Evolutionary conservation across 2,888 invertebrate genomes (phyloP).

Genomic region (Habroteleia sp.): DNA sequence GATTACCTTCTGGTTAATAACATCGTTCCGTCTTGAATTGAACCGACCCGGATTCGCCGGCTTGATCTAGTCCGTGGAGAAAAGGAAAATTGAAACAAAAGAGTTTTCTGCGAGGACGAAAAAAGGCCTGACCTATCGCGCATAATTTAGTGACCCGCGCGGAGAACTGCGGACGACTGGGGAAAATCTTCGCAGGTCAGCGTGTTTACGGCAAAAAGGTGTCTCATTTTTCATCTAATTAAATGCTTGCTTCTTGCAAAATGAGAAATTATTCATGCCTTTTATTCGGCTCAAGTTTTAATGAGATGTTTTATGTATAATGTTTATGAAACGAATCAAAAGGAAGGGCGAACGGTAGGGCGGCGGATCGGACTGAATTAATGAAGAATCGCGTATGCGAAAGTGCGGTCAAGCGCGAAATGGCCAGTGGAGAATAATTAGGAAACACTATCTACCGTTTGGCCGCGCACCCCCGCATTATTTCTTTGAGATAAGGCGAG

Average conservation of each 20-base stretch:
- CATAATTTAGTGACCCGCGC: constrained; percentile 4
- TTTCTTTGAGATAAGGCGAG: neutral
- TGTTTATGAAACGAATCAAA: constrained; percentile 47
- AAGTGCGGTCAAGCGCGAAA: constrained; percentile 46
- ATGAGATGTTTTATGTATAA: constrained; percentile 44
- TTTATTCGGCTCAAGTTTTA: constrained; percentile 46
- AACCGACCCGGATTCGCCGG: no score
- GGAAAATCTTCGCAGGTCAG: constrained; percentile 25
- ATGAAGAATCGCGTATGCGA: constrained; percentile 44
- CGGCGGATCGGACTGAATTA: constrained; percentile 29
- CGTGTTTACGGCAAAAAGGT: constrained; percentile 23
- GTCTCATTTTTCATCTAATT: constrained; percentile 48
- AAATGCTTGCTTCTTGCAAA: constrained; percentile 20
- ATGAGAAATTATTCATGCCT: constrained; percentile 48
- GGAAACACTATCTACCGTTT: constrained; percentile 40
- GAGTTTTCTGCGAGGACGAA: neutral
- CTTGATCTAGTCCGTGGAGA: no score
- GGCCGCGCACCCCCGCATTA: constrained; percentile 5
- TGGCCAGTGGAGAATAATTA: constrained; percentile 54
- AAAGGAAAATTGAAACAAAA: constrained; percentile 6
- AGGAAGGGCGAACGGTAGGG: constrained; percentile 24
- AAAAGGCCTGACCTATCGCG: neutral
- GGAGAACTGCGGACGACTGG: constrained; percentile 7
- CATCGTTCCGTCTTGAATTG: constrained; percentile 2
- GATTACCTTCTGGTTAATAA: constrained; percentile 6